These are phyloP conservation scores for Melanerpes formicivorus DNA, from an alignment of 2,113 vertebrate species.

Conservation along the genomic window DNA sequence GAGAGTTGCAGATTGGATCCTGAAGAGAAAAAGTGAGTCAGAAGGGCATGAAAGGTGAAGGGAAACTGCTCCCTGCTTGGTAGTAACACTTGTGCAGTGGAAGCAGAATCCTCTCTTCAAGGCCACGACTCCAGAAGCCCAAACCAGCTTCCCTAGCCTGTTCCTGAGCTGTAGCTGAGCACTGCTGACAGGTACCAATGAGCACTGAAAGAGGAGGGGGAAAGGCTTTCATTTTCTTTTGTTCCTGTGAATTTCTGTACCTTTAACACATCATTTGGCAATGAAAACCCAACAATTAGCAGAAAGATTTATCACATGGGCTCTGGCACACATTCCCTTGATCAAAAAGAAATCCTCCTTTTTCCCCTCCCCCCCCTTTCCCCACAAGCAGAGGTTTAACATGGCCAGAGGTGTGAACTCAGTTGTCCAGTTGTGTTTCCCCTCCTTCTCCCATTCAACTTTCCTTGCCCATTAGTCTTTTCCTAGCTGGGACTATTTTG, in stretches of 20 bases:
- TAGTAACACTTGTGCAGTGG: background rate
- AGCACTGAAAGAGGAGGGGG: background rate
- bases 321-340: background rate
- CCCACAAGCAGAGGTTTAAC: background rate
- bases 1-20: no score
- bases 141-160: background rate
- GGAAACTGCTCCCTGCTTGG: background rate
- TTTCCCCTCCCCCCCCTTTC: background rate
- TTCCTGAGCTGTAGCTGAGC: background rate
- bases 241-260: constrained; percentile 25
- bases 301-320: background rate
- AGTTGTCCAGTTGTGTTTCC: background rate
- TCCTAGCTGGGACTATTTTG: background rate
- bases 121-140: background rate
- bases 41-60: background rate
- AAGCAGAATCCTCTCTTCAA: background rate
- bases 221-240: constrained; percentile 49
- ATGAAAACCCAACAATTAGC: constrained; percentile 10
- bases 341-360: background rate
- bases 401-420: background rate
- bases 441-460: background rate
- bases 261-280: constrained; percentile 22
- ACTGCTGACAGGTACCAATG: constrained; percentile 29
- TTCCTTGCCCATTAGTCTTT: background rate
- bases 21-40: background rate